A percentile compares a stretch with the other conserved stretches of the same genome.
Conservation (phyloP, 2,888 invertebrate species). For the Sthenelais limicola region DNA sequence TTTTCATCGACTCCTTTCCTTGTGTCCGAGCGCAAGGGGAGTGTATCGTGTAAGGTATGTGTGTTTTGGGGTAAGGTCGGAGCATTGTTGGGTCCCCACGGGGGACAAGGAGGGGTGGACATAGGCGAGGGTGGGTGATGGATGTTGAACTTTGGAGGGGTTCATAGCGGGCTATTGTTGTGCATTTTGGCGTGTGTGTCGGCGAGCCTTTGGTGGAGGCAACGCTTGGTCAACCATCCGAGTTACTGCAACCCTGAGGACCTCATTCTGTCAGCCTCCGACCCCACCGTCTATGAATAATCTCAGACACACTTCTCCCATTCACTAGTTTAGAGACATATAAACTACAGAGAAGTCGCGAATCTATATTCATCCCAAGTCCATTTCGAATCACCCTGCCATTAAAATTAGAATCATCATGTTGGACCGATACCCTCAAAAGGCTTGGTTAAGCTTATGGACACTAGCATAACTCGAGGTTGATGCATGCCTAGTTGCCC, state of each 20-base stretch:
- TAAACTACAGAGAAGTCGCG: too few relatives aligned
- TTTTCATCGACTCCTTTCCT: conserved; percentile 29
- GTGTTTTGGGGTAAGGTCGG: conserved; percentile 26
- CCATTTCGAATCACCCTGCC: too few relatives aligned
- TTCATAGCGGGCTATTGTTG: conserved; percentile 21
- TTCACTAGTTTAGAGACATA: too few relatives aligned
- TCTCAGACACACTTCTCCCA: conserved; percentile 24
- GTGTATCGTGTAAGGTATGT: conserved; percentile 24
- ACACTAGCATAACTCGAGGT: too few relatives aligned
- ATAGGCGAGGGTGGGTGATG: conserved; percentile 14
- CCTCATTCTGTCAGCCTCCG: conserved; percentile 35
- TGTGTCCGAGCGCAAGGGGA: background rate
- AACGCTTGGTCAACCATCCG: conserved; percentile 31
- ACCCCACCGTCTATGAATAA: conserved; percentile 29
- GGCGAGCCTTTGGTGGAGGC: conserved; percentile 27
- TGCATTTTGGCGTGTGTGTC: conserved; percentile 38
- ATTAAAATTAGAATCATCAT: too few relatives aligned
- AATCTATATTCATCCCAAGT: too few relatives aligned
- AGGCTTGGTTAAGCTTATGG: too few relatives aligned
- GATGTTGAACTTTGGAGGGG: conserved; percentile 36
- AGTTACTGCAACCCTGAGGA: conserved; percentile 16
- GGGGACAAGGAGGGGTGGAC: conserved; percentile 37
- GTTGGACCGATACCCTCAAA: too few relatives aligned
- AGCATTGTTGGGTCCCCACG: background rate
- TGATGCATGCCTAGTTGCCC: too few relatives aligned